phyloP scores from a whole-genome alignment of 1,140 invertebrate species.

The Eubasilissa regina region DNA sequence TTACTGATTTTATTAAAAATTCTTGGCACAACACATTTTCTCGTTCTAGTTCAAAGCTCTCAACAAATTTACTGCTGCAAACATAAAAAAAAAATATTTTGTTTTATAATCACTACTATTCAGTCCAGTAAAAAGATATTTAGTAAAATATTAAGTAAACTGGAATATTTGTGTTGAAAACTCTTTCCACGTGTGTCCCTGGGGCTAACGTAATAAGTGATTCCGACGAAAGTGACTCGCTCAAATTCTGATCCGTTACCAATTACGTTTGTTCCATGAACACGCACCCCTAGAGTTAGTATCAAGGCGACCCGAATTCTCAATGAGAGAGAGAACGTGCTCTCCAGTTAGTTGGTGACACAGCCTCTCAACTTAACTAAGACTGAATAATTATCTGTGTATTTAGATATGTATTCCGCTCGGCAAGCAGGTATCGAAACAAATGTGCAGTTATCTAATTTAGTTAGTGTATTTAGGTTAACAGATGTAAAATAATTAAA shows the following conservation, averaged over 20 bases:
- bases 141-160: too few species aligned
- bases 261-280: slow-evolving; percentile 53
- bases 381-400: slow-evolving; percentile 10
- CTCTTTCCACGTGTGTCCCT: not conserved
- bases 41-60: too few species aligned
- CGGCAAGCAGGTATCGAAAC: too few species aligned
- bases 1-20: too few species aligned
- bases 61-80: not conserved
- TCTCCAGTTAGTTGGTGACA: not conserved
- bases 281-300: slow-evolving; percentile 46
- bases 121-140: too few species aligned
- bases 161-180: too few species aligned
- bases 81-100: not conserved
- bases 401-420: not conserved
- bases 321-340: slow-evolving; percentile 50
- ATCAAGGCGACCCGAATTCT: slow-evolving; percentile 52
- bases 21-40: too few species aligned
- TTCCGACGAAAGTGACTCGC: slow-evolving; percentile 30
- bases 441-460: too few species aligned
- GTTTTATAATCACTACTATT: not conserved
- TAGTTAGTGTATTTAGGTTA: too few species aligned
- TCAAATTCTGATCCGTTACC: slow-evolving; percentile 54
- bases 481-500: too few species aligned
- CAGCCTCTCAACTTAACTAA: not conserved
- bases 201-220: slow-evolving; percentile 52